phyloP scores from a whole-genome alignment of 1,140 invertebrate genomes.

The Cotesia typhae region DNA sequence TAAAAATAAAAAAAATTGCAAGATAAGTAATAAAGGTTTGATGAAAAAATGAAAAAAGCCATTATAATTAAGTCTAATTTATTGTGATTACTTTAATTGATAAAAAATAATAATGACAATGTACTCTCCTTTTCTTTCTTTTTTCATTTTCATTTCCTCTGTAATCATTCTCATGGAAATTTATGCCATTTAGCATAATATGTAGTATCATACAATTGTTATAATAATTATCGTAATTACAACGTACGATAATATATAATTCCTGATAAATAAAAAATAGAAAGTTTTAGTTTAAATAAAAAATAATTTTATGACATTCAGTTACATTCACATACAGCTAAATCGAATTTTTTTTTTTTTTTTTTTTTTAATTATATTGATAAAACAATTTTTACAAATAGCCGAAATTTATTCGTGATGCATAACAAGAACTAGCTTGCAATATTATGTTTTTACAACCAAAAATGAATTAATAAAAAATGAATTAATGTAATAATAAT shows the following conservation, averaged over 20 bases:
- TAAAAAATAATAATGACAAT: conserved; percentile 58
- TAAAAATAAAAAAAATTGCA: too few relatives aligned
- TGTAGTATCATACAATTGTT: too few relatives aligned
- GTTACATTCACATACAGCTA: neutral
- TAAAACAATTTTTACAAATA: conserved; percentile 3
- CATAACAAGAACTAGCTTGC: too few relatives aligned
- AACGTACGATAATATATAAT: conserved; percentile 26
- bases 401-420: neutral
- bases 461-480: neutral
- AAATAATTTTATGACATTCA: conserved; percentile 1
- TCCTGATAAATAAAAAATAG: conserved; percentile 9
- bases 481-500: neutral
- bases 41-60: neutral
- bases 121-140: conserved; percentile 44
- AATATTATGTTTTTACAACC: neutral
- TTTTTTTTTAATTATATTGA: neutral
- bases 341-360: neutral
- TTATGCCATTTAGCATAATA: conserved; percentile 14
- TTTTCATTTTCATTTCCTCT: conserved; percentile 29
- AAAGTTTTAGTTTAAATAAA: conserved; percentile 1
- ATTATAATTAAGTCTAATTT: conserved; percentile 49
- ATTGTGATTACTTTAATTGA: conserved; percentile 54
- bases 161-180: conserved; percentile 14
- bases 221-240: conserved; percentile 39
- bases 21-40: too few relatives aligned